Conservation (phyloP, 1,140 invertebrate species). For the Pogonognathellus flavescens region DNA sequence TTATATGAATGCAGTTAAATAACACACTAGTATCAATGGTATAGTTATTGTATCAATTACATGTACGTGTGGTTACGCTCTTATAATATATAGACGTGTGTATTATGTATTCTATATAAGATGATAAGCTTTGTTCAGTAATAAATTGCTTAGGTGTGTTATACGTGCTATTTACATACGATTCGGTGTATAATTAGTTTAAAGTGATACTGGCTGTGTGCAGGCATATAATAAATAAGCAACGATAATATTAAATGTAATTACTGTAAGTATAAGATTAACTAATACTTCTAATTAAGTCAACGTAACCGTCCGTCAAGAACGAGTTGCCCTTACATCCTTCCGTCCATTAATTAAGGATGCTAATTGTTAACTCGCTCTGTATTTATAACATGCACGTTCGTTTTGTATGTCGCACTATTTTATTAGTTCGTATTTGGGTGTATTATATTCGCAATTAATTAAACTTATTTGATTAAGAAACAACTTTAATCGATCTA, state of each 20-base stretch:
- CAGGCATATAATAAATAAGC: background rate
- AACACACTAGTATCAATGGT: too few relatives aligned
- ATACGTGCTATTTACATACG: background rate
- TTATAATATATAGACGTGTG: too few relatives aligned
- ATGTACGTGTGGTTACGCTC: too few relatives aligned
- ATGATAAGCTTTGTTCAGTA: too few relatives aligned
- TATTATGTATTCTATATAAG: too few relatives aligned
- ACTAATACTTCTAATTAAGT: background rate
- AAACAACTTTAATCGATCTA: too few relatives aligned
- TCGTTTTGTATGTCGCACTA: background rate
- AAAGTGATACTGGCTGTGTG: background rate
- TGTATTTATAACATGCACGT: background rate
- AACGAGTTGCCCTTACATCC: slow-evolving; percentile 47
- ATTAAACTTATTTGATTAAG: too few relatives aligned
- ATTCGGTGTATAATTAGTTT: background rate
- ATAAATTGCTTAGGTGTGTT: background rate
- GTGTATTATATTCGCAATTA: too few relatives aligned
- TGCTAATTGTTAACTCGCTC: background rate
- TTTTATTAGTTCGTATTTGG: background rate
- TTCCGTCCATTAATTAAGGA: slow-evolving; percentile 46
- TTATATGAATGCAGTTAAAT: too few relatives aligned
- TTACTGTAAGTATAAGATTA: background rate
- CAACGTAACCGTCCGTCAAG: slow-evolving; percentile 24
- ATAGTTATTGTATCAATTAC: too few relatives aligned
- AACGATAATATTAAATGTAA: background rate